Conservation (phyloP, 2,113 vertebrate species). For the Sclerurus mexicanus region DNA sequence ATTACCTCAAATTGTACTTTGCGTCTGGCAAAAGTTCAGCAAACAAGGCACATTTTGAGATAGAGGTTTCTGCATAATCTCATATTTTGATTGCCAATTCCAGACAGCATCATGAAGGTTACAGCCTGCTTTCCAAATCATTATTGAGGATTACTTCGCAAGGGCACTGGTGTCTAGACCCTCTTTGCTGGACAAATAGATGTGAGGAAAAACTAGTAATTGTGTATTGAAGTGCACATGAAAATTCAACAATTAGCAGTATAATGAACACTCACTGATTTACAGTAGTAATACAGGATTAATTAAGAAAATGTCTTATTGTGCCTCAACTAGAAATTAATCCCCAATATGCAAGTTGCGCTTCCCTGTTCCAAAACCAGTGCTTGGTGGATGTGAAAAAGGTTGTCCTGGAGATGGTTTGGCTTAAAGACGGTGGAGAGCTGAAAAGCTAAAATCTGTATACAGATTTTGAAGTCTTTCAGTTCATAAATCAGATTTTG, state of each 20-base stretch:
- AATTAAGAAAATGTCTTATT: neutral
- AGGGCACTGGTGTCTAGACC: neutral
- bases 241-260: neutral
- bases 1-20: neutral
- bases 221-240: neutral
- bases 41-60: neutral
- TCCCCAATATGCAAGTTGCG: neutral
- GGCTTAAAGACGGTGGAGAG: neutral
- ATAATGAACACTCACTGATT: neutral
- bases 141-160: neutral
- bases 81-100: neutral
- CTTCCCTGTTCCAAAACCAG: neutral
- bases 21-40: neutral
- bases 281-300: neutral
- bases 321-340: neutral
- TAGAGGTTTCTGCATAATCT: neutral
- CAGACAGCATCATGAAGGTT: neutral
- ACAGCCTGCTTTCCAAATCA: neutral
- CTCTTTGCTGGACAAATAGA: neutral
- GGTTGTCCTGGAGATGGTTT: neutral
- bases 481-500: neutral
- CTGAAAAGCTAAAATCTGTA: neutral
- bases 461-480: neutral
- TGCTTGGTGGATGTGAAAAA: neutral
- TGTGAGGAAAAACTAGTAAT: slow-evolving; percentile 1